Evolutionary conservation across 2,888 invertebrate species (phyloP), one percentile per base, ranked within the genome.

Genomic region (Barypeithes pellucidus): DNA sequence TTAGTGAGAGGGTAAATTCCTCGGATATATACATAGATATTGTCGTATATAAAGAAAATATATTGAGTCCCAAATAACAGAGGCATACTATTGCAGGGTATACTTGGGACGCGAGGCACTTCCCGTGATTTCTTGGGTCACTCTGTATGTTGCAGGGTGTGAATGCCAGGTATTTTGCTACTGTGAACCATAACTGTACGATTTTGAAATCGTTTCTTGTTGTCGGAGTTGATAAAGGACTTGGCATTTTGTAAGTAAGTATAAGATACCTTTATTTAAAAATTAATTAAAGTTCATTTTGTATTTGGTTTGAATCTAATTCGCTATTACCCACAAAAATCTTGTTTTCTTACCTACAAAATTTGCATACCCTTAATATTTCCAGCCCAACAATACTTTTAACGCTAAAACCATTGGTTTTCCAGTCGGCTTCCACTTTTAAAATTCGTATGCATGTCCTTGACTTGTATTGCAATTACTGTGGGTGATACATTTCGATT

Each of bases 1-100:
- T 18, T 41, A 73, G 75, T 29, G 60, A 61, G 29, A 73, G 33
- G 43, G 70, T 75, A 24, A 73, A 75, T 18, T 39, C 8, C 11
- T 24, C 7, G 57, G 71, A 75, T 4, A 75, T 54, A 5, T 33
- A n/a, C n/a, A n/a, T 29, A 18, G 29, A 5, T 29, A 54, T 14
- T 45, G 73, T 20, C 18, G 66, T 29, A n/a, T 73, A 63, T 12
- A 75, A 69, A 2, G 75, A 75, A 22, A 65, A 72, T 12, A 67
- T 50, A 2, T 57, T 72, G 7, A 52, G 60, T 39, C 33, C 60
- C 11, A 75, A 20, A 50, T 65, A 75, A 8, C 60, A 18, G 0
- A 60, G 12, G 16, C 60, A n/a, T 16, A 74, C 45, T 14, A 71
- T n/a, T 12, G 33, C 2, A 4, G 74, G 74, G 47, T 74, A 74